Evolutionary conservation across 2,888 invertebrate genomes (phyloP).

Genomic region (Petrolisthes manimaculis): DNA sequence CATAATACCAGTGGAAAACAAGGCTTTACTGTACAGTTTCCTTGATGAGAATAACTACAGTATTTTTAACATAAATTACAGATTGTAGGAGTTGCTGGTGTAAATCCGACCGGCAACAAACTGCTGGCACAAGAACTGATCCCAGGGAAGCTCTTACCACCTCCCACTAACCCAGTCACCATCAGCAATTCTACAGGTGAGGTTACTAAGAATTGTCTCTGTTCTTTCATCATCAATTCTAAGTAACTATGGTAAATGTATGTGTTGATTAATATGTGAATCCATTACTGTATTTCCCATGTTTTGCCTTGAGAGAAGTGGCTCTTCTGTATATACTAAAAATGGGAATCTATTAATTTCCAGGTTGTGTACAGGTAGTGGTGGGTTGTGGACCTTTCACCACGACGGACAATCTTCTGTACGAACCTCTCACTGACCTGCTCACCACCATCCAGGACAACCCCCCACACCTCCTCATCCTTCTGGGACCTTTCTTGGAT

Average conservation of each 20-base stretch:
- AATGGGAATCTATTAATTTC: slow-evolving; percentile 1
- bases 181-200: slow-evolving; percentile 28
- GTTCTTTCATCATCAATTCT: background rate
- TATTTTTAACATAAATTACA: slow-evolving; percentile 13
- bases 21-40: too few relatives aligned
- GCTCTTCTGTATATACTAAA: background rate
- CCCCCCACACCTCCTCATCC: slow-evolving; percentile 81
- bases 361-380: slow-evolving; percentile 74
- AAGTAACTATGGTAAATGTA: background rate
- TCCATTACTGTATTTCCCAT: background rate
- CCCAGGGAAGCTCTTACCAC: slow-evolving; percentile 45
- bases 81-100: slow-evolving; percentile 58
- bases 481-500: slow-evolving; percentile 89
- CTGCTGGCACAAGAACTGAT: slow-evolving; percentile 55
- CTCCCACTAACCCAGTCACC: slow-evolving; percentile 39
- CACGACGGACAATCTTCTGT: slow-evolving; percentile 80
- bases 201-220: background rate
- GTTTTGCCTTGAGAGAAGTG: background rate
- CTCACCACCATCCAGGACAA: slow-evolving; percentile 72
- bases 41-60: background rate
- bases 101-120: slow-evolving; percentile 48
- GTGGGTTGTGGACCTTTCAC: slow-evolving; percentile 89
- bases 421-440: slow-evolving; percentile 85
- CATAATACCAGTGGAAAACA: too few relatives aligned
- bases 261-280: background rate